Conservation (phyloP, 2,113 vertebrate species). For the Esox niger region DNA sequence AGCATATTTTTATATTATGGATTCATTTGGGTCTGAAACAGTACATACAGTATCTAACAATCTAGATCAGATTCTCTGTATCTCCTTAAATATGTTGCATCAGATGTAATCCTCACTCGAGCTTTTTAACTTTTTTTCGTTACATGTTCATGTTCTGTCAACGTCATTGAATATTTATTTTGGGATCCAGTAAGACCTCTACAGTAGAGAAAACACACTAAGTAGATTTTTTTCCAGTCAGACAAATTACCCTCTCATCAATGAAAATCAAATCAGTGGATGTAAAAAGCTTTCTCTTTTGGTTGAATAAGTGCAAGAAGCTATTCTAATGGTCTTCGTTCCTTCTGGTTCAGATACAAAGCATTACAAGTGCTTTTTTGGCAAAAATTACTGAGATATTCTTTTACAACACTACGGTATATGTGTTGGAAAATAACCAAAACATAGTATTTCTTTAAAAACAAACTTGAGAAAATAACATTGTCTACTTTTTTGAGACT, state of each 20-base stretch:
- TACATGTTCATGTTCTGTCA: no score
- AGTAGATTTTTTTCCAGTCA: constrained; percentile 27
- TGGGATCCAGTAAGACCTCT: no score
- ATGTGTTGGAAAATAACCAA: constrained; percentile 31
- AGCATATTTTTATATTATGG: no score
- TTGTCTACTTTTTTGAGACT: constrained; percentile 16
- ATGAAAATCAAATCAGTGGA: constrained; percentile 48
- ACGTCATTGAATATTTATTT: no score
- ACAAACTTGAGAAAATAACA: constrained; percentile 35
- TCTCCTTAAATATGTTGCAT: no score
- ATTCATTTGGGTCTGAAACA: no score
- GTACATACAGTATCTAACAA: no score
- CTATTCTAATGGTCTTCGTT: constrained; percentile 44
- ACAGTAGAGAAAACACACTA: constrained; percentile 9
- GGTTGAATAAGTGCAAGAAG: constrained; percentile 29
- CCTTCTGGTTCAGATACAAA: constrained; percentile 44
- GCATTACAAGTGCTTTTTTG: constrained; percentile 37
- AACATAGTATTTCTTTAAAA: constrained; percentile 49
- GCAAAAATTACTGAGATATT: constrained; percentile 46
- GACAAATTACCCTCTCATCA: constrained; percentile 26
- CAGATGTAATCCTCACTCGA: no score
- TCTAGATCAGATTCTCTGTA: no score
- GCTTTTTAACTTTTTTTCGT: no score
- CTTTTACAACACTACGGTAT: constrained; percentile 27
- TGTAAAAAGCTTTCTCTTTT: constrained; percentile 44